phyloP scores from a whole-genome alignment of 1,140 invertebrate genomes.

The Drosophila baimaii region DNA sequence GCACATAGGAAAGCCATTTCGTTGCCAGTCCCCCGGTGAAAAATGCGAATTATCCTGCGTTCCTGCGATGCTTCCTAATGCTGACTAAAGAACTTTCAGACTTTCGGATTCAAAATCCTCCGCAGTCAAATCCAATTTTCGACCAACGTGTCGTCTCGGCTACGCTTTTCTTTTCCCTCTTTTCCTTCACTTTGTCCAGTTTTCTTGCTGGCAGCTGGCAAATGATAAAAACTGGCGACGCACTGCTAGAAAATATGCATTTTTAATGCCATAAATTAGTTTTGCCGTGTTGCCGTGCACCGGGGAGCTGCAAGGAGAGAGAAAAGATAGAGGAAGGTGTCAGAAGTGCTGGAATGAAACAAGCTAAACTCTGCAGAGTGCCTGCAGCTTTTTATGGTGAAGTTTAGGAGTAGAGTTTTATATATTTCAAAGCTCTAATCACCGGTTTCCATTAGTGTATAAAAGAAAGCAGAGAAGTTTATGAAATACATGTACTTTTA shows the following conservation, averaged over 20 bases:
- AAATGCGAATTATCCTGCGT: constrained; percentile 62
- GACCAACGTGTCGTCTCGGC: constrained; percentile 36
- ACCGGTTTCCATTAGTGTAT: constrained; percentile 33
- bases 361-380: constrained; percentile 27
- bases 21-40: constrained; percentile 66
- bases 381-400: constrained; percentile 10
- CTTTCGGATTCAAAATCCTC: constrained; percentile 47
- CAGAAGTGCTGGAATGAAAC: constrained; percentile 8
- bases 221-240: constrained; percentile 76
- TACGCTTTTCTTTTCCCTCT: neutral
- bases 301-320: constrained; percentile 46
- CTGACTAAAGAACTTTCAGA: constrained; percentile 43
- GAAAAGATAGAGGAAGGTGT: constrained; percentile 19
- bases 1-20: constrained; percentile 77
- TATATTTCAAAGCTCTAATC: constrained; percentile 36
- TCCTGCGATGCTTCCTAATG: constrained; percentile 4
- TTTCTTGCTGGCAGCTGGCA: constrained; percentile 43
- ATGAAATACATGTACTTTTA: too few species aligned
- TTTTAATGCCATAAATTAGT: constrained; percentile 83
- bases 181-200: constrained; percentile 8
- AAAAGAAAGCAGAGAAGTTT: neutral
- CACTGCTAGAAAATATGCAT: constrained; percentile 82
- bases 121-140: constrained; percentile 73
- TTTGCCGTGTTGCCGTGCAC: constrained; percentile 71
- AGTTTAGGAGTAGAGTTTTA: constrained; percentile 8